These are phyloP conservation scores for Hyperoodon ampullatus DNA, from an alignment of 2,113 vertebrate species.

Conservation along the genomic window DNA sequence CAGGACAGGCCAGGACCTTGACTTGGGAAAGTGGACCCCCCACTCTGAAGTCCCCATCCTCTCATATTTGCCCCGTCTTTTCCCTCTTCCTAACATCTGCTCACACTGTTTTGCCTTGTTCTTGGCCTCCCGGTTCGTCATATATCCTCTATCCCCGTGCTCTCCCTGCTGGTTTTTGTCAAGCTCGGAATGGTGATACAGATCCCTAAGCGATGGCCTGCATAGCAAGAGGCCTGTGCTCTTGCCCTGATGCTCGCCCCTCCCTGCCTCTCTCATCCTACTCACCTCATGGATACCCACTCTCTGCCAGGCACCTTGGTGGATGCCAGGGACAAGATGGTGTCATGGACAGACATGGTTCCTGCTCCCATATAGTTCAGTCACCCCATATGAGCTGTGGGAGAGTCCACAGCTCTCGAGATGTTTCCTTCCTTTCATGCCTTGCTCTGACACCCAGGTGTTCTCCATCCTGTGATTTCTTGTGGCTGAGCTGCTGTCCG, in stretches of 20 bases:
- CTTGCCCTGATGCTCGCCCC: rapidly evolving
- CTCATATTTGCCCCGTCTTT: neutral
- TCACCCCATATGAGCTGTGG: neutral
- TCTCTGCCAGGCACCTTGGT: neutral
- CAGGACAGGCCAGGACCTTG: neutral
- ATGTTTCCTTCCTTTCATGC: neutral
- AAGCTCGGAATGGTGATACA: neutral
- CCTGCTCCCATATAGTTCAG: neutral
- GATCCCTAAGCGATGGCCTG: neutral
- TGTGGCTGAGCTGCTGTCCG: neutral
- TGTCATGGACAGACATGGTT: neutral
- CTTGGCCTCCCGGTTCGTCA: no score
- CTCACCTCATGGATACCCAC: no score
- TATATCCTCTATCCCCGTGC: rapidly evolving
- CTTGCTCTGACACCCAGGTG: neutral
- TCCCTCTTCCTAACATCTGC: neutral
- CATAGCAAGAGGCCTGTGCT: neutral
- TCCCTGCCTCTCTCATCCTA: neutral
- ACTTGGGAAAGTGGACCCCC: neutral
- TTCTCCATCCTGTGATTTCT: neutral
- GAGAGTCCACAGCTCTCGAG: neutral
- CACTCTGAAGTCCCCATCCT: neutral
- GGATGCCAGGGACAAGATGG: neutral
- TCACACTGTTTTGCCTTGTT: neutral
- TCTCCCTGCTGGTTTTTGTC: neutral